Evolutionary conservation across 2,888 invertebrate genomes (phyloP), one percentile per base, ranked within the genome.

Genomic region (Catocala sponsa): DNA sequence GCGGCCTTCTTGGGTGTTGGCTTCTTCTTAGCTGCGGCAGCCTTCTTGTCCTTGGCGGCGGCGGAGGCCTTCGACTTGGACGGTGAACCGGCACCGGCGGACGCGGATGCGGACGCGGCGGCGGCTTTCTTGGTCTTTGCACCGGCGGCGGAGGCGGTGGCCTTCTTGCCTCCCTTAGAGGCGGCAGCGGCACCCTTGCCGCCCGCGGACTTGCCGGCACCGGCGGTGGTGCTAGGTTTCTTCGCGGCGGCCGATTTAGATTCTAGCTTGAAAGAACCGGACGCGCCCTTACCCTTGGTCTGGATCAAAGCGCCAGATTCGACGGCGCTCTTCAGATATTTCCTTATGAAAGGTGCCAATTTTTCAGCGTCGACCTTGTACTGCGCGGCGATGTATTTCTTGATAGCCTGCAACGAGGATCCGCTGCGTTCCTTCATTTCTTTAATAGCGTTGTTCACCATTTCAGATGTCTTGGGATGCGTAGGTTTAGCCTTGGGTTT

Each of bases 321-420:
- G n/a, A 96, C 95, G 12, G 95, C 95, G 11, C 87, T 81, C 81
- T 95, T 96, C 65, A 25, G 25, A 25, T 25, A 25, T 25, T 95
- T 95, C 68, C 94, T 95, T 74, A 96, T 96, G 85, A 94, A 96
- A 1, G 94, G 93, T 0, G 95, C 91, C 50, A 95, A 80, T 75
- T 95, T 96, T 63, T 95, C 95, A 0, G 92, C 90, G 78, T 96
- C 96, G 6, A 96, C 90, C 63, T 95, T 95, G 91, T 96, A 96
- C 60, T 94, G 95, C 32, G 92, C 88, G 9, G 92, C 86, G 53
- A 97, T 94, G 82, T 95, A 96, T 79, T 96, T 96, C 82, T 96
- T 96, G 82, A 96, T 96, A 2, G 91, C 91, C 80, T 84, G 92
- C 68, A 87, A 78, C 0, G 96, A 96, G 0, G 96, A 96, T 35